These are phyloP conservation scores for Melanerpes formicivorus DNA, from an alignment of 2,113 vertebrate species.

Conservation along the genomic window DNA sequence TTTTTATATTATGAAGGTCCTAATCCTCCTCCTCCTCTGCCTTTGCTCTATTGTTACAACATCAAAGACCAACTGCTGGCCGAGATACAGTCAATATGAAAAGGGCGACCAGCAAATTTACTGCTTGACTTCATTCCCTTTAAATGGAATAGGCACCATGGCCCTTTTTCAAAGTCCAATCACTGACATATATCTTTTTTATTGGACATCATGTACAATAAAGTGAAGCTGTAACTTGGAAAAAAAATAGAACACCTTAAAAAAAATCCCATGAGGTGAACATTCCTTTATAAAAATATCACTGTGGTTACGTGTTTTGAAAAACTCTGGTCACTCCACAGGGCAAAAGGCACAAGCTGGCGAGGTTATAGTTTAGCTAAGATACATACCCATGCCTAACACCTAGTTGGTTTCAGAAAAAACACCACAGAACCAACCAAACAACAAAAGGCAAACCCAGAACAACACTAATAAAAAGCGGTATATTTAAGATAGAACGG, in stretches of 20 bases:
- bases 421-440: not conserved
- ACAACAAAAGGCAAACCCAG: not conserved
- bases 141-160: slow-evolving; percentile 76
- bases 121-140: slow-evolving; percentile 84
- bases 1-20: slow-evolving; percentile 64
- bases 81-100: slow-evolving; percentile 79
- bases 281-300: slow-evolving; percentile 79
- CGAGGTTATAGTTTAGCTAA: slow-evolving; percentile 66
- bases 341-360: slow-evolving; percentile 48
- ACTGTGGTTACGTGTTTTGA: slow-evolving; percentile 80
- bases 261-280: slow-evolving; percentile 69
- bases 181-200: slow-evolving; percentile 82
- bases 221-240: slow-evolving; percentile 74
- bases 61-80: slow-evolving; percentile 85
- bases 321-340: slow-evolving; percentile 68
- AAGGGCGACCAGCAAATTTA: slow-evolving; percentile 84
- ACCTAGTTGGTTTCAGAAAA: not conserved
- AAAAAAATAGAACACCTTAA: slow-evolving; percentile 74
- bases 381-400: slow-evolving; percentile 12
- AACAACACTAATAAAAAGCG: not conserved
- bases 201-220: slow-evolving; percentile 82
- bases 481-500: slow-evolving; percentile 39
- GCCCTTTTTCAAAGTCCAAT: slow-evolving; percentile 78
- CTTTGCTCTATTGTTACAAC: slow-evolving; percentile 80
- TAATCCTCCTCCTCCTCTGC: slow-evolving; percentile 73